These are phyloP conservation scores for Macrobrachium rosenbergii DNA, from an alignment of 1,140 invertebrate genomes.

Conservation along the genomic window DNA sequence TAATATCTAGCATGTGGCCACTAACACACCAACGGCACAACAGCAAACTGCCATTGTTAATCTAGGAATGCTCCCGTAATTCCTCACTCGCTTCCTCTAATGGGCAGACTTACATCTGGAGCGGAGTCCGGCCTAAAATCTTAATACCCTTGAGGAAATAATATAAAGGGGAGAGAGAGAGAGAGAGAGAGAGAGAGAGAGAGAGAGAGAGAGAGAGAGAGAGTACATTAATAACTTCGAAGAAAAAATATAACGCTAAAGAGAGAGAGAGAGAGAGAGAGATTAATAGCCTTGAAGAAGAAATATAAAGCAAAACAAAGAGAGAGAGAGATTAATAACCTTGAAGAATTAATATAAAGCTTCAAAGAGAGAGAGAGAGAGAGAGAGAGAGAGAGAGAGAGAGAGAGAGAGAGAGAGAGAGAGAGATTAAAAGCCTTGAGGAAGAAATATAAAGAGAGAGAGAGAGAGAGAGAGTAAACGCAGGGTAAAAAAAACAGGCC, in stretches of 20 bases:
- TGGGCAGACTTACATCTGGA: too few species aligned
- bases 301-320: too few species aligned
- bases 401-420: background rate
- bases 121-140: too few species aligned
- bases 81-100: too few species aligned
- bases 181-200: background rate
- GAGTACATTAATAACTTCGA: background rate
- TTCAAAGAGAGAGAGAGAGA: too few species aligned
- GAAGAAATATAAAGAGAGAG: background rate
- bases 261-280: background rate
- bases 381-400: background rate
- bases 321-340: background rate
- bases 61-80: too few species aligned
- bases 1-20: too few species aligned
- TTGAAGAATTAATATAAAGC: too few species aligned
- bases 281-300: background rate
- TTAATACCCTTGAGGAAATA: too few species aligned
- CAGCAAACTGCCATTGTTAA: too few species aligned
- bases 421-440: background rate
- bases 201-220: constrained; percentile 9
- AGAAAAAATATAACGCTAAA: background rate
- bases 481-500: too few species aligned
- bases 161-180: background rate
- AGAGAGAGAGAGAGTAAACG: background rate
- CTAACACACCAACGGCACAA: too few species aligned